phyloP scores from a whole-genome alignment of 2,888 invertebrate species.

The Oscheius myriophilus region DNA sequence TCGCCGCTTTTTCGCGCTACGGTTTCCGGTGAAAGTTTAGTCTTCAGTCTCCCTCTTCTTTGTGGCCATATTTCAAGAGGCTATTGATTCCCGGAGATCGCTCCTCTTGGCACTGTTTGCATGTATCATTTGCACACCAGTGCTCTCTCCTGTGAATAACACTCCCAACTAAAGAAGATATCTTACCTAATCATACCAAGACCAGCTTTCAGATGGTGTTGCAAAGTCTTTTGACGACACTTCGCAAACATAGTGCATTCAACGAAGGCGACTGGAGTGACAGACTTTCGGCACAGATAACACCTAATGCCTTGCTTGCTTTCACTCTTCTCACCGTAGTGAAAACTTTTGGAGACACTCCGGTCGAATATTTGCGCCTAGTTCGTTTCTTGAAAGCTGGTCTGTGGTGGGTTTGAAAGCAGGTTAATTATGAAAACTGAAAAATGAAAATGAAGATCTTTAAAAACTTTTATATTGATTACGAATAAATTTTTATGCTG shows the following conservation, averaged over 20 bases:
- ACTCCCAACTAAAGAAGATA: not conserved
- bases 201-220: conserved; percentile 24
- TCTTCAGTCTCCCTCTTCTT: conserved; percentile 3
- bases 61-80: conserved; percentile 6
- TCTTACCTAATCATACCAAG: not conserved
- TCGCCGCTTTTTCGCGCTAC: conserved; percentile 16
- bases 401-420: conserved; percentile 36
- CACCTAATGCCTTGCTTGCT: conserved; percentile 52
- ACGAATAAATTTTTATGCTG: too few relatives aligned
- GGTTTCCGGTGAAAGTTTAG: not conserved
- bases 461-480: not conserved
- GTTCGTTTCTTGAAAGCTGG: conserved; percentile 51
- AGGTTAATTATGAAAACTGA: conserved; percentile 5
- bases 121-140: conserved; percentile 23
- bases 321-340: conserved; percentile 43
- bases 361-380: conserved; percentile 55
- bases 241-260: conserved; percentile 26
- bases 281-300: conserved; percentile 47
- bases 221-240: conserved; percentile 19
- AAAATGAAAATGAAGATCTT: not conserved
- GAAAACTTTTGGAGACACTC: conserved; percentile 47
- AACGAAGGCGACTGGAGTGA: conserved; percentile 45
- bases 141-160: too few relatives aligned
- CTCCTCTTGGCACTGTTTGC: conserved; percentile 27
- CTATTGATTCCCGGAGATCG: conserved; percentile 29